Evolutionary conservation across 2,113 vertebrate genomes (phyloP).

Genomic region (Otocyon megalotis): DNA sequence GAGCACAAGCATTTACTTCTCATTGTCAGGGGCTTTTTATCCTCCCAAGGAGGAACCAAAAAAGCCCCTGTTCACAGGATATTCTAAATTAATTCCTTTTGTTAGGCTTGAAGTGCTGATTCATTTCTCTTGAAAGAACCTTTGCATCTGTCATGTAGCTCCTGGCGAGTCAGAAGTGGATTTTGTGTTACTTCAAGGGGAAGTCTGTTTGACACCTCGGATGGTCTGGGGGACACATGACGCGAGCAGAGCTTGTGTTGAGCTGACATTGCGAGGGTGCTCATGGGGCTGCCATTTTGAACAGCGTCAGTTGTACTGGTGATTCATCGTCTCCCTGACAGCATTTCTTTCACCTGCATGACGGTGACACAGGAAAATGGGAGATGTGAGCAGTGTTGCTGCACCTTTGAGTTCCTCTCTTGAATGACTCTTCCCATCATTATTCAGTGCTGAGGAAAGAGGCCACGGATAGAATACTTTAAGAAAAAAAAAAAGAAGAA

Average conservation of each 20-base stretch:
- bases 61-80: conserved; percentile 26
- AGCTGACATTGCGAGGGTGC: background rate
- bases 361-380: background rate
- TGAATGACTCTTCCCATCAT: background rate
- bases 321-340: background rate
- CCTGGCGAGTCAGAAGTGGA: background rate
- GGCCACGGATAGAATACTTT: background rate
- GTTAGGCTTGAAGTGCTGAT: background rate
- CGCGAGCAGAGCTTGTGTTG: background rate
- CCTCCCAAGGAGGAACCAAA: background rate
- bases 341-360: background rate
- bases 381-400: background rate
- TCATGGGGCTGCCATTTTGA: background rate
- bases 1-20: background rate
- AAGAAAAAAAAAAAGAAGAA: background rate
- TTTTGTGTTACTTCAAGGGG: background rate
- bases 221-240: fast-evolving
- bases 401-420: background rate
- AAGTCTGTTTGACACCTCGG: background rate
- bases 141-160: background rate
- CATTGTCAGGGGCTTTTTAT: background rate
- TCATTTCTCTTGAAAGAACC: conserved; percentile 8
- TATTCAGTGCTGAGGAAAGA: background rate
- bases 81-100: conserved; percentile 37
- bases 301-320: background rate